Evolutionary conservation across 2,113 vertebrate species (phyloP).

Genomic region (Neogale vison): DNA sequence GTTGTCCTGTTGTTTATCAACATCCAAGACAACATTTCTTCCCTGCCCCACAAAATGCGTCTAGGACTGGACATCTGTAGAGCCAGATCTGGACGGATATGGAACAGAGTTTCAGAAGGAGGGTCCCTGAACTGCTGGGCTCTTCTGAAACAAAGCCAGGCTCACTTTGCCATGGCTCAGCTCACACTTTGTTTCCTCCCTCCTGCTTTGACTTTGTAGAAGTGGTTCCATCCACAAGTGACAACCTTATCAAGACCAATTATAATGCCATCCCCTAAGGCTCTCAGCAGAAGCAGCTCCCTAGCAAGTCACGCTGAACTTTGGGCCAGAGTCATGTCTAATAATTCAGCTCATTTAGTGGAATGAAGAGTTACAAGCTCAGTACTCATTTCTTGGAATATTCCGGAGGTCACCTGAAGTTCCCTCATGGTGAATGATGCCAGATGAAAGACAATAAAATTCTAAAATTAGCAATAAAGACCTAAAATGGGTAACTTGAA

Average conservation of each 20-base stretch:
- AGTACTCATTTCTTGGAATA: not conserved
- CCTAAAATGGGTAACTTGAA: not conserved
- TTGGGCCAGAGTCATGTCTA: not conserved
- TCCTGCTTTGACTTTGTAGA: not conserved
- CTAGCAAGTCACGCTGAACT: accelerated
- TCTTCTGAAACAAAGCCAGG: not conserved
- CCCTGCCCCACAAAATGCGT: not conserved
- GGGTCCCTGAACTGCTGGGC: not conserved
- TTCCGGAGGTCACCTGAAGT: not conserved
- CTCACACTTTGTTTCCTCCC: not conserved
- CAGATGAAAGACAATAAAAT: not conserved
- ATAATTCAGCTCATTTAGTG: not conserved
- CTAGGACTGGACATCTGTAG: too few species aligned
- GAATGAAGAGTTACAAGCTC: not conserved
- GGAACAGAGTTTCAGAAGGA: not conserved
- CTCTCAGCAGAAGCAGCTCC: not conserved
- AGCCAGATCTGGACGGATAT: not conserved
- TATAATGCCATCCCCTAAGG: accelerated
- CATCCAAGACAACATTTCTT: not conserved
- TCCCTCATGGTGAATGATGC: not conserved
- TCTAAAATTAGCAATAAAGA: not conserved
- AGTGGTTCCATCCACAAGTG: not conserved
- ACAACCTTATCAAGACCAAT: not conserved
- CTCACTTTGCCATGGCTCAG: not conserved
- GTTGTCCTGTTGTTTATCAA: not conserved